phyloP scores from a whole-genome alignment of 1,140 invertebrate genomes.

The Propsilocerus akamusi region DNA sequence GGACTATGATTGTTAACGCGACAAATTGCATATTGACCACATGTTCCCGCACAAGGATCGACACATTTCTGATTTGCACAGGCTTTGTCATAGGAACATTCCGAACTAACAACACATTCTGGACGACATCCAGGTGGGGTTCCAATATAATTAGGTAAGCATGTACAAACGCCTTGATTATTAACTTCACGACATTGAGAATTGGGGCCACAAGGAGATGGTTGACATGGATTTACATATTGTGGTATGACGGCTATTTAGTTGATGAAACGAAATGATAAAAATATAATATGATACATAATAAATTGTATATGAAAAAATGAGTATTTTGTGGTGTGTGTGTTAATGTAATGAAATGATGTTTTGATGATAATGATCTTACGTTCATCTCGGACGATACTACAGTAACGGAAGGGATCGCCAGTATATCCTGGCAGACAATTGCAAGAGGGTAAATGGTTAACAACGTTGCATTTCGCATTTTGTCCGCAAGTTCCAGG shows the following conservation, averaged over 20 bases:
- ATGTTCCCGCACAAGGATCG: constrained; percentile 42
- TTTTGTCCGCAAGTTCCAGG: constrained; percentile 50
- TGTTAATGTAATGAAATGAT: constrained; percentile 3
- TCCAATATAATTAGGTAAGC: constrained; percentile 38
- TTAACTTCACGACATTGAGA: constrained; percentile 38
- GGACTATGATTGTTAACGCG: constrained; percentile 42
- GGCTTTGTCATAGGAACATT: constrained; percentile 41
- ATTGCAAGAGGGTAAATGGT: constrained; percentile 54
- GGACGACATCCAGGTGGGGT: constrained; percentile 38
- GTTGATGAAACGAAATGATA: no score
- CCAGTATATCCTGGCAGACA: constrained; percentile 52
- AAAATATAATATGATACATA: no score
- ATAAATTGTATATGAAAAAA: no score
- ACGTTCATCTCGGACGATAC: constrained; percentile 31
- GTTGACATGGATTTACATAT: constrained; percentile 28
- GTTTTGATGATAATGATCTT: constrained; percentile 18
- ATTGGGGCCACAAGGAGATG: constrained; percentile 48
- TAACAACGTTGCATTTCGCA: constrained; percentile 50
- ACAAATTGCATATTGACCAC: constrained; percentile 44
- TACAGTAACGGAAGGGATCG: constrained; percentile 47
- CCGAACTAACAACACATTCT: constrained; percentile 40
- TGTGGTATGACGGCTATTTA: constrained; percentile 22
- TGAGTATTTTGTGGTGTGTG: neutral
- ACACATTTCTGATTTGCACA: constrained; percentile 44
- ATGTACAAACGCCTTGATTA: constrained; percentile 38